phyloP scores from a whole-genome alignment of 2,113 vertebrate species.

The Aegotheles bennettii region DNA sequence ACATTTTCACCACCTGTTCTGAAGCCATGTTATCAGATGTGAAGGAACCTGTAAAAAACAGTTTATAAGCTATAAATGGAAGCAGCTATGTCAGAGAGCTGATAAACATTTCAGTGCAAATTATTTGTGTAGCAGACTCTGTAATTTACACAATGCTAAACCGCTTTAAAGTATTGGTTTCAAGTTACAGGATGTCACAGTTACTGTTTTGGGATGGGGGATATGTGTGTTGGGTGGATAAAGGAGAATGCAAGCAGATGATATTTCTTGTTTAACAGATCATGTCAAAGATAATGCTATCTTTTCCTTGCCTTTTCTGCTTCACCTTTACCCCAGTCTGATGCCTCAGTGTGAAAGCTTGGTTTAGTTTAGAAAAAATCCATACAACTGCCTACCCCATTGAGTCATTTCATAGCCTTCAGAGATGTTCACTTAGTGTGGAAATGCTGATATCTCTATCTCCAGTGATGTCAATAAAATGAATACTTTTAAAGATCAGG shows the following conservation, averaged over 20 bases:
- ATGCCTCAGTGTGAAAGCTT: neutral
- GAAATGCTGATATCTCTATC: neutral
- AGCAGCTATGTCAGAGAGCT: slow-evolving; percentile 57
- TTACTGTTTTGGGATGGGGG: slow-evolving; percentile 5
- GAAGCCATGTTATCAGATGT: slow-evolving; percentile 72
- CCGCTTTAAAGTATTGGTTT: slow-evolving; percentile 65
- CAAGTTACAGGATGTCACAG: slow-evolving; percentile 61
- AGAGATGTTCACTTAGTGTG: neutral
- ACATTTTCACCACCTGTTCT: slow-evolving; percentile 73
- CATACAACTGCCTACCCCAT: neutral
- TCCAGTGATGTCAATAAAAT: neutral
- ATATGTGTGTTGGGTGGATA: neutral
- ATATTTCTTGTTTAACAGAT: slow-evolving; percentile 24
- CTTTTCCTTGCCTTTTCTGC: neutral
- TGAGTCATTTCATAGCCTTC: neutral
- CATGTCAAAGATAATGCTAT: slow-evolving; percentile 3
- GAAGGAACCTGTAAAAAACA: slow-evolving; percentile 67
- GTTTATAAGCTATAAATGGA: slow-evolving; percentile 75
- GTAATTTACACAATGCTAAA: slow-evolving; percentile 55
- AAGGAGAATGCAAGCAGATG: neutral
- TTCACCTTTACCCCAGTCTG: neutral
- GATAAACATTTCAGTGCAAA: slow-evolving; percentile 68
- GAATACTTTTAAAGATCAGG: neutral
- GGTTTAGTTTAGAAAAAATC: neutral
- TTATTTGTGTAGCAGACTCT: slow-evolving; percentile 60